Conservation (phyloP, 2,888 invertebrate species). For the Colletes collaris region DNA sequence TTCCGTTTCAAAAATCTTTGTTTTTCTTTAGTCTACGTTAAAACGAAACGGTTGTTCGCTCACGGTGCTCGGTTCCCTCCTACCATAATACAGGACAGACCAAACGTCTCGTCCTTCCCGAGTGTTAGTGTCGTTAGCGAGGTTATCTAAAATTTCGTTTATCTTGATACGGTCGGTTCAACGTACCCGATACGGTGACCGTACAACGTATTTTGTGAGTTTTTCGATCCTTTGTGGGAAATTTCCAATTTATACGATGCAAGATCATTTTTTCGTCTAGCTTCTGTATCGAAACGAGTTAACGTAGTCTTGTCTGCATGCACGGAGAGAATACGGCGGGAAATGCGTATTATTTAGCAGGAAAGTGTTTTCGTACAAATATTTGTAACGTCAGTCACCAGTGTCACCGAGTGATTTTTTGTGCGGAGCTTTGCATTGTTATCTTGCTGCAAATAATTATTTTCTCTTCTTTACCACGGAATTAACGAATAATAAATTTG, state of each 20-base stretch:
- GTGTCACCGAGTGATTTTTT: not conserved
- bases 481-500: too few relatives aligned
- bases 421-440: not conserved
- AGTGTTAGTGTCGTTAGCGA: not conserved
- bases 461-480: too few relatives aligned
- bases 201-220: not conserved
- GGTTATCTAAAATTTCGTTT: not conserved
- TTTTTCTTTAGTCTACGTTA: not conserved
- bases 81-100: not conserved
- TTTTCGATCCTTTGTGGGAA: not conserved
- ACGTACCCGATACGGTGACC: not conserved
- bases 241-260: too few relatives aligned
- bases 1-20: slow-evolving; percentile 3
- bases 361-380: not conserved
- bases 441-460: not conserved
- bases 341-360: not conserved
- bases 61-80: not conserved
- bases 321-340: too few relatives aligned
- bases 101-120: not conserved
- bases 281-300: not conserved
- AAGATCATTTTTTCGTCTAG: not conserved
- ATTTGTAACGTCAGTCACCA: slow-evolving; percentile 1
- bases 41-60: not conserved
- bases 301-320: not conserved
- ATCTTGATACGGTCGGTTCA: not conserved